phyloP scores from a whole-genome alignment of 2,113 vertebrate genomes.

The Oxygymnocypris stewartii region DNA sequence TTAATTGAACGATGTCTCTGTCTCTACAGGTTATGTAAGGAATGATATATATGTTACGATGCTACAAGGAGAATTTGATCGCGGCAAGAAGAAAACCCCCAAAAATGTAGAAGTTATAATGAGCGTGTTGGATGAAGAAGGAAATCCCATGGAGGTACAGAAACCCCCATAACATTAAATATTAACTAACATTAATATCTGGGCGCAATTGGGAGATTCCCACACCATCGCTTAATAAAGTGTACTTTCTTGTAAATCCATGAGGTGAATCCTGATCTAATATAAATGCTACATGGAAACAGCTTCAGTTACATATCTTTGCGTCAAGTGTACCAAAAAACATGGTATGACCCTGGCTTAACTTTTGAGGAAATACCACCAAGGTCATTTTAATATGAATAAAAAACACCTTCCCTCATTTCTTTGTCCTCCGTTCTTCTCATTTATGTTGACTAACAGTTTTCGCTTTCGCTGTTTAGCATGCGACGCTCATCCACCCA shows the following conservation, averaged over 20 bases:
- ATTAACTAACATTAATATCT: neutral
- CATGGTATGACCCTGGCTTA: neutral
- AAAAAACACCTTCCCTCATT: neutral
- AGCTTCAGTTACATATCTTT: neutral
- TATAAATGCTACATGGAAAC: neutral
- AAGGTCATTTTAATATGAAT: constrained; percentile 13
- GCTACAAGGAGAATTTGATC: constrained; percentile 94
- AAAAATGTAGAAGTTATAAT: constrained; percentile 96
- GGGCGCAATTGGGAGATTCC: neutral
- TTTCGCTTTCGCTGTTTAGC: neutral
- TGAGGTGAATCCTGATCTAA: neutral
- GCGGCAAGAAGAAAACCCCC: constrained; percentile 95
- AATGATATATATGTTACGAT: constrained; percentile 96
- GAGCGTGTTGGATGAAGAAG: constrained; percentile 89
- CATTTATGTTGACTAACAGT: neutral
- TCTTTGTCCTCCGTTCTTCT: neutral
- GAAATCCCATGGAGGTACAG: constrained; percentile 87
- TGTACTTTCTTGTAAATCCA: neutral
- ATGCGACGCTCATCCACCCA: neutral
- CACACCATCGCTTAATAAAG: neutral
- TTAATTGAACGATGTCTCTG: constrained; percentile 30
- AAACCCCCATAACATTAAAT: neutral
- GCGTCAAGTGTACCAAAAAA: neutral
- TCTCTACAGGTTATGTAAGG: constrained; percentile 85
- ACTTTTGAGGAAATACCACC: neutral